Evolutionary conservation across 37 sponge, comb jelly and placozoan genomes (phyloP).

Genomic region (Petrosia ficiformis): DNA sequence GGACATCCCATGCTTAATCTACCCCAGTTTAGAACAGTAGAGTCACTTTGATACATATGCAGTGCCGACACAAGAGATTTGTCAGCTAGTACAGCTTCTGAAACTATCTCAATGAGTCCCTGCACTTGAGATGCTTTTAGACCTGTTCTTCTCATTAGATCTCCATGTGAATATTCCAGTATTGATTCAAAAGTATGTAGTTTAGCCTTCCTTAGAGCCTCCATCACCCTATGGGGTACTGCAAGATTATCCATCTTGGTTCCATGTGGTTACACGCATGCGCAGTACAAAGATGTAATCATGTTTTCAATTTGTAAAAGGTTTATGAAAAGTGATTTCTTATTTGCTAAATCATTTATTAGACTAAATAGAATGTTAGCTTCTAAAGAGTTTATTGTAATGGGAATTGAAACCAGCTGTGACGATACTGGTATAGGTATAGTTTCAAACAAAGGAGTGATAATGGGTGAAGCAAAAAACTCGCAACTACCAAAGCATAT

Average conservation of each 20-base stretch:
- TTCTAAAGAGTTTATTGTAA: slow-evolving; percentile 21
- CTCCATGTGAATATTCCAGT: slow-evolving; percentile 25
- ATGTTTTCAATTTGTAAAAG: too few species aligned
- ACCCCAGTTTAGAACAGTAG: slow-evolving; percentile 25
- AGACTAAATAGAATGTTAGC: too few species aligned
- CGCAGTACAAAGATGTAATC: not conserved
- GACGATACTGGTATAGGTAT: slow-evolving; percentile 84
- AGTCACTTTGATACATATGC: not conserved
- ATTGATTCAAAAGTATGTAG: slow-evolving; percentile 19
- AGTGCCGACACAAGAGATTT: not conserved
- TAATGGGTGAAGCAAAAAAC: slow-evolving; percentile 52
- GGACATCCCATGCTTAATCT: slow-evolving; percentile 79
- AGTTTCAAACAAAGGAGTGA: slow-evolving; percentile 27
- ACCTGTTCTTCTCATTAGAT: slow-evolving; percentile 23
- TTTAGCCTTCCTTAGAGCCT: slow-evolving; percentile 3
- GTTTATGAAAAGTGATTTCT: too few species aligned
- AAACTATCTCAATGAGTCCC: not conserved
- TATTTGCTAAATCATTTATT: too few species aligned
- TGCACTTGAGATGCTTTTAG: not conserved
- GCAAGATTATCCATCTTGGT: not conserved
- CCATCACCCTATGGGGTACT: not conserved
- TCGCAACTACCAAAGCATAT: slow-evolving; percentile 42
- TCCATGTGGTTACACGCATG: too few species aligned
- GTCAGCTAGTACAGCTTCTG: not conserved
- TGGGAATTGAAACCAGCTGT: slow-evolving; percentile 88